Evolutionary conservation across 2,888 invertebrate genomes (phyloP).

Genomic region (Lepidocyrtinus sp.): DNA sequence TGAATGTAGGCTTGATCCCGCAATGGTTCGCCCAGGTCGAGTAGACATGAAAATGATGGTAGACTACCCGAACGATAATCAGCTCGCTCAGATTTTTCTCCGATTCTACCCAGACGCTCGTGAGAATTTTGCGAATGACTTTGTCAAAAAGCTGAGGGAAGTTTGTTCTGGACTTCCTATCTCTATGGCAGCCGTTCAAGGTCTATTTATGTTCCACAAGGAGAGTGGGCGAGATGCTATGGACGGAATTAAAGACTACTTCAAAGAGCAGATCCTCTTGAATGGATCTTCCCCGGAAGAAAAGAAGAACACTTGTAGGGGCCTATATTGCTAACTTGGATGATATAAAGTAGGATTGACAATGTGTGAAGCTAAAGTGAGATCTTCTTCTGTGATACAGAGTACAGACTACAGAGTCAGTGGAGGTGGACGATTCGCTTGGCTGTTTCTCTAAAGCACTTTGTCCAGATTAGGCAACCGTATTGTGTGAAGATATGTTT

Average conservation of each 20-base stretch:
- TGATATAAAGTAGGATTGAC: too few species aligned
- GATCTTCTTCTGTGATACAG: too few species aligned
- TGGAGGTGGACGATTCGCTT: too few species aligned
- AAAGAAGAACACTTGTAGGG: slow-evolving; percentile 25
- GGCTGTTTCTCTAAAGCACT: too few species aligned
- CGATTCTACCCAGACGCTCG: slow-evolving; percentile 81
- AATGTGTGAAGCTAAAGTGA: too few species aligned
- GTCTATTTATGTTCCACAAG: slow-evolving; percentile 93
- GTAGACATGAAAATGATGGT: slow-evolving; percentile 94
- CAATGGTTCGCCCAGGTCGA: slow-evolving; percentile 93
- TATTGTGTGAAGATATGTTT: too few species aligned
- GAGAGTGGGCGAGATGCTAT: slow-evolving; percentile 78
- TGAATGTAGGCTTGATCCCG: slow-evolving; percentile 84
- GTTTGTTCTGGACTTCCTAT: slow-evolving; percentile 74
- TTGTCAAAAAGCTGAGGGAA: slow-evolving; percentile 52
- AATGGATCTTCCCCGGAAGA: slow-evolving; percentile 22
- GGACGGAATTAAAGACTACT: slow-evolving; percentile 76
- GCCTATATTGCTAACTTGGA: slow-evolving; percentile 39
- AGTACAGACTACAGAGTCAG: too few species aligned
- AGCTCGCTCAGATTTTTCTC: slow-evolving; percentile 89
- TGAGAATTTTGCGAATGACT: slow-evolving; percentile 22
- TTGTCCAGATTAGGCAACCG: too few species aligned
- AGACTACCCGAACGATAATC: slow-evolving; percentile 81
- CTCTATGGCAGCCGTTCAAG: slow-evolving; percentile 95
- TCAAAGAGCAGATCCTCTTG: slow-evolving; percentile 54